phyloP scores from a whole-genome alignment of 2,888 invertebrate species.

The Euproctis similis region DNA sequence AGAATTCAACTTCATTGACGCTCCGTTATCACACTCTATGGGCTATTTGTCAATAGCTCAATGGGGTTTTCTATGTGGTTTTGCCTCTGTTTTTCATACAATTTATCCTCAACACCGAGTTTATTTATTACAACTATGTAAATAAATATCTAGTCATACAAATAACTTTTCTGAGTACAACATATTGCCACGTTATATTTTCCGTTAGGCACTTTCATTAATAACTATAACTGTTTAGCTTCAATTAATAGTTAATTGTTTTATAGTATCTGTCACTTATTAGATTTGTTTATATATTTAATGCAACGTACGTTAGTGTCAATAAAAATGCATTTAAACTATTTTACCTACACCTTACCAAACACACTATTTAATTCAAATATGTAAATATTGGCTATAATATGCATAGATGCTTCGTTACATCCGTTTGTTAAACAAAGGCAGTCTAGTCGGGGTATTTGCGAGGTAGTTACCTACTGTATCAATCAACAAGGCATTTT shows the following conservation, averaged over 20 bases:
- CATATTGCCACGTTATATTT: no score
- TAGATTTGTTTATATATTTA: no score
- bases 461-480: constrained; percentile 22
- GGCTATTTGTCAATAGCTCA: constrained; percentile 27
- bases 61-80: constrained; percentile 24
- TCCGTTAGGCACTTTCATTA: no score
- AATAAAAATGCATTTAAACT: no score
- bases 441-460: constrained; percentile 29
- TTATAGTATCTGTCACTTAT: no score
- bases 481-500: constrained; percentile 35
- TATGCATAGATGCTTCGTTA: constrained; percentile 27
- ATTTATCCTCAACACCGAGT: constrained; percentile 18
- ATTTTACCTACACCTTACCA: no score
- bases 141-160: constrained; percentile 16
- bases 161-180: no score
- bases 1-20: constrained; percentile 22
- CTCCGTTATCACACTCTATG: constrained; percentile 13
- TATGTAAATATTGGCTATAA: constrained; percentile 19
- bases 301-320: no score
- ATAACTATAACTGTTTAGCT: no score
- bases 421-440: constrained; percentile 38
- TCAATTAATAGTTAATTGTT: no score
- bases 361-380: no score
- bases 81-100: constrained; percentile 19
- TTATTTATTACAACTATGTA: no score